These are phyloP conservation scores for Penaeus chinensis DNA, from an alignment of 1,140 invertebrate species.

Conservation along the genomic window DNA sequence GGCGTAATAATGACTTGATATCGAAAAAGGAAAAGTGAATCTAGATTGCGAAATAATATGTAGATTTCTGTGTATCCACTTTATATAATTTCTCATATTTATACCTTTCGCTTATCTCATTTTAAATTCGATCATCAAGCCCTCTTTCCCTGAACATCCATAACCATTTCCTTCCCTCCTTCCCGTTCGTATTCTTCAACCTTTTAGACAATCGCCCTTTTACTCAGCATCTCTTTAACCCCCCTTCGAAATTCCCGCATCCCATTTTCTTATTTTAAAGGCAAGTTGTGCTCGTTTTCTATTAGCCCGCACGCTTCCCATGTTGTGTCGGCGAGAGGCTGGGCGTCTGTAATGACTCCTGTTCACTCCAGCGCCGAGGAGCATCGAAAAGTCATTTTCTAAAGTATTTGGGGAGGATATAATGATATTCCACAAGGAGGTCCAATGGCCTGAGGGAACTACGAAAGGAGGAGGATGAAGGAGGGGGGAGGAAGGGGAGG, in stretches of 20 bases:
- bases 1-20: too few species aligned
- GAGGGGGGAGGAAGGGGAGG: background rate
- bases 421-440: conserved; percentile 18
- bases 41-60: too few species aligned
- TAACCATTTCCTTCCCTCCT: conserved; percentile 3
- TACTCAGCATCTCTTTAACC: too few species aligned
- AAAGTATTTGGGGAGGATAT: conserved; percentile 31
- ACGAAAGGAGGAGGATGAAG: background rate
- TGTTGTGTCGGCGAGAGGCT: too few species aligned
- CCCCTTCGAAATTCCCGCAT: too few species aligned
- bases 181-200: conserved; percentile 4
- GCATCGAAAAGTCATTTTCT: conserved; percentile 36
- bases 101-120: conserved; percentile 3
- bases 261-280: too few species aligned
- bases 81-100: background rate
- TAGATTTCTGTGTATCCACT: too few species aligned
- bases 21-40: too few species aligned
- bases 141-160: conserved; percentile 1
- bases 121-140: background rate
- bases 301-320: too few species aligned
- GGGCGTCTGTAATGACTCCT: too few species aligned
- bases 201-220: background rate
- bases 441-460: too few species aligned
- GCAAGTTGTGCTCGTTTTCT: too few species aligned
- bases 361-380: background rate